phyloP scores from a whole-genome alignment of 2,113 vertebrate genomes.

The Malurus cyaneus region DNA sequence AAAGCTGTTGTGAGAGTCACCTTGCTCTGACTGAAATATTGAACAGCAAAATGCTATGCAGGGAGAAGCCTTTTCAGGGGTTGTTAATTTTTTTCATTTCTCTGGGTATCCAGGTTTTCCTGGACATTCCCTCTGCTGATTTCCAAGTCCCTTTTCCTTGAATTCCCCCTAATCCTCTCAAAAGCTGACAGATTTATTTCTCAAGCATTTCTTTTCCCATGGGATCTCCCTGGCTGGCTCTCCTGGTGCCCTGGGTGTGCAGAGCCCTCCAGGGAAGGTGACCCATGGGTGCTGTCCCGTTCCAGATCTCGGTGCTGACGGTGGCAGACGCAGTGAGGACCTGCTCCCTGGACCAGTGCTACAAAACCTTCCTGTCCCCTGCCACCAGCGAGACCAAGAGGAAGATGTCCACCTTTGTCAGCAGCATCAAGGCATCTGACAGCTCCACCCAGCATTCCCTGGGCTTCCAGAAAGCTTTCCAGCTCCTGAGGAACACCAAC shows the following conservation, averaged over 20 bases:
- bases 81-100: neutral
- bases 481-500: conserved; percentile 91
- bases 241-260: neutral
- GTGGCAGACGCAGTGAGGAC: conserved; percentile 89
- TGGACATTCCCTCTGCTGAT: neutral
- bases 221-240: neutral
- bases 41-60: neutral
- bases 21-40: neutral
- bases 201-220: neutral
- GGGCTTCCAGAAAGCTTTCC: conserved; percentile 96
- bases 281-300: neutral
- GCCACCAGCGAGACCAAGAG: conserved; percentile 97
- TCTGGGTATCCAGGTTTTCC: neutral
- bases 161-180: neutral
- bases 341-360: conserved; percentile 97
- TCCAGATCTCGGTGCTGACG: conserved; percentile 90
- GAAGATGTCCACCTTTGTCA: conserved; percentile 95
- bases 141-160: neutral
- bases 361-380: conserved; percentile 93
- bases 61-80: neutral
- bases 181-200: neutral
- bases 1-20: neutral
- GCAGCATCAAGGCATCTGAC: conserved; percentile 87
- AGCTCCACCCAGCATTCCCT: conserved; percentile 88
- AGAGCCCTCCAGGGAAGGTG: neutral